Evolutionary conservation across 2,113 vertebrate genomes (phyloP).

Genomic region (Petroica traversi): DNA sequence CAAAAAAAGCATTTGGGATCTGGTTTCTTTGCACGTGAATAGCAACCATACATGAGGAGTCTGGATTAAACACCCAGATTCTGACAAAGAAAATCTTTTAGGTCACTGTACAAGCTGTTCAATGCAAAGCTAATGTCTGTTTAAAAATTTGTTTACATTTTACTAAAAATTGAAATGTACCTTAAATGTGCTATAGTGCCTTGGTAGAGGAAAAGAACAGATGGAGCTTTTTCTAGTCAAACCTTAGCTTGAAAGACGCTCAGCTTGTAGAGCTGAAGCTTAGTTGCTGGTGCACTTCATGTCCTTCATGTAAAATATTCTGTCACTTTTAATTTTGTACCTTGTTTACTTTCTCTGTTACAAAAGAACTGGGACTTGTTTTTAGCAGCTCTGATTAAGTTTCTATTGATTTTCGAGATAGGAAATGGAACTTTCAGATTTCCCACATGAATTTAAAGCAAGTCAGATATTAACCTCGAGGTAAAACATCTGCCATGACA

Average conservation of each 20-base stretch:
- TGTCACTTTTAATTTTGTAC: slow-evolving; percentile 77
- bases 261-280: slow-evolving; percentile 5
- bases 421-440: slow-evolving; percentile 77
- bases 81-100: background rate
- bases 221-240: slow-evolving; percentile 51
- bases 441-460: slow-evolving; percentile 77
- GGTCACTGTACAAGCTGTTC: slow-evolving; percentile 34
- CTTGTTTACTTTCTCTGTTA: slow-evolving; percentile 75
- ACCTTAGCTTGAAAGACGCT: slow-evolving; percentile 43
- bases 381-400: slow-evolving; percentile 78
- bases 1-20: background rate
- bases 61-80: background rate
- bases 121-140: slow-evolving; percentile 24
- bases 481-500: slow-evolving; percentile 69
- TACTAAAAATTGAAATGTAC: background rate
- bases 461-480: slow-evolving; percentile 74
- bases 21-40: background rate
- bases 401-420: slow-evolving; percentile 78
- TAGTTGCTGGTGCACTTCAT: slow-evolving; percentile 39
- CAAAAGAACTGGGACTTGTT: slow-evolving; percentile 73
- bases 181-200: slow-evolving; percentile 4
- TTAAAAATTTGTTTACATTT: background rate
- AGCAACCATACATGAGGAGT: background rate
- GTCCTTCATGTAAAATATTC: slow-evolving; percentile 71
- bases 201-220: slow-evolving; percentile 43